Evolutionary conservation across 2,888 invertebrate species (phyloP).

Genomic region (Agrotis exclamationis): DNA sequence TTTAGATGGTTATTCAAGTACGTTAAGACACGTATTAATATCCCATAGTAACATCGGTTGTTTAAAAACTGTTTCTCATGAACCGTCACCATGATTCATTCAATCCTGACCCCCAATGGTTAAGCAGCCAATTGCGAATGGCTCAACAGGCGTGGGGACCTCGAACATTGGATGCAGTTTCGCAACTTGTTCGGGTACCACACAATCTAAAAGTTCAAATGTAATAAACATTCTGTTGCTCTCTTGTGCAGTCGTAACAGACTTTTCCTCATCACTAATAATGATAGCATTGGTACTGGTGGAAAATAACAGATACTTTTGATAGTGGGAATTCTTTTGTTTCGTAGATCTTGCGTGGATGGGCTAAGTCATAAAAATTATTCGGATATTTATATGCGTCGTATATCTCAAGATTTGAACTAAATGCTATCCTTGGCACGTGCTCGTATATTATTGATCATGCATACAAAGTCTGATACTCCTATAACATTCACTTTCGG

Average conservation of each 20-base stretch:
- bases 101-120: slow-evolving; percentile 71
- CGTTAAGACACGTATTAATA: slow-evolving; percentile 25
- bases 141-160: slow-evolving; percentile 59
- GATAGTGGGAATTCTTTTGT: not conserved
- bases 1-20: slow-evolving; percentile 34
- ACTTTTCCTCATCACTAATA: slow-evolving; percentile 21
- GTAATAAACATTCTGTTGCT: slow-evolving; percentile 25
- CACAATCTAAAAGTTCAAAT: slow-evolving; percentile 56
- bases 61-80: slow-evolving; percentile 68
- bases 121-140: slow-evolving; percentile 63
- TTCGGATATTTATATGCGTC: not conserved
- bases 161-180: slow-evolving; percentile 43
- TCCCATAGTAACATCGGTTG: slow-evolving; percentile 47
- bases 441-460: not conserved
- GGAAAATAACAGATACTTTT: slow-evolving; percentile 27
- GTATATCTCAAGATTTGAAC: not conserved
- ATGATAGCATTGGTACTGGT: slow-evolving; percentile 7
- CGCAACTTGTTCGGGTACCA: slow-evolving; percentile 57
- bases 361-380: not conserved
- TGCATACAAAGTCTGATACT: slow-evolving; percentile 17
- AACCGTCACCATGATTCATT: slow-evolving; percentile 70
- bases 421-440: slow-evolving; percentile 18
- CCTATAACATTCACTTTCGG: slow-evolving; percentile 1
- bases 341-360: slow-evolving; percentile 5
- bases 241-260: slow-evolving; percentile 24